Evolutionary conservation across 2,888 invertebrate species (phyloP).

Genomic region (Catocala nupta): DNA sequence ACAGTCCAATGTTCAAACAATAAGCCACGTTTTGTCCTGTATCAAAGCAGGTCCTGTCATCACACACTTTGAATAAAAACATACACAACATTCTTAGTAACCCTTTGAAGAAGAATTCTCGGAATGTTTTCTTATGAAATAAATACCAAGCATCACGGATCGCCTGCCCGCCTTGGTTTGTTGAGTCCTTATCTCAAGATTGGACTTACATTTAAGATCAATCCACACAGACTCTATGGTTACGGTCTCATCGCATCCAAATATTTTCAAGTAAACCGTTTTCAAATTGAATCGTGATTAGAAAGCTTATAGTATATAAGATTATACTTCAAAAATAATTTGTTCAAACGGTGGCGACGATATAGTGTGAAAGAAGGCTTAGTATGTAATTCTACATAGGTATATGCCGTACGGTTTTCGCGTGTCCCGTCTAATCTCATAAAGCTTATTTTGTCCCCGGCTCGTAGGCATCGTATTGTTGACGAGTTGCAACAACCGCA

Average conservation of each 20-base stretch:
- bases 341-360: not conserved
- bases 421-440: constrained; percentile 67
- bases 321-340: not conserved
- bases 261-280: not conserved
- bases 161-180: constrained; percentile 32
- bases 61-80: constrained; percentile 4
- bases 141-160: constrained; percentile 34
- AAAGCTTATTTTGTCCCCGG: constrained; percentile 67
- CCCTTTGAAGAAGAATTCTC: constrained; percentile 12
- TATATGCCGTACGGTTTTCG: constrained; percentile 39
- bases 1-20: not conserved
- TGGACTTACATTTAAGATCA: constrained; percentile 7
- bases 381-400: constrained; percentile 33
- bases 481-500: constrained; percentile 54
- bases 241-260: not conserved
- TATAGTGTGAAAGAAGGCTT: constrained; percentile 11
- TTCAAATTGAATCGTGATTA: not conserved
- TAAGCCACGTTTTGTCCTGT: not conserved
- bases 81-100: constrained; percentile 6
- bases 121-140: constrained; percentile 38
- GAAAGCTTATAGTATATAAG: not conserved
- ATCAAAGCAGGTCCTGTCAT: constrained; percentile 3
- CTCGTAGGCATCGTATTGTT: constrained; percentile 55
- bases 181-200: constrained; percentile 28
- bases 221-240: not conserved